Base-by-base conservation (phyloP, 2,888 invertebrate genomes). In the Prosopocoilus inquinatus region DNA sequence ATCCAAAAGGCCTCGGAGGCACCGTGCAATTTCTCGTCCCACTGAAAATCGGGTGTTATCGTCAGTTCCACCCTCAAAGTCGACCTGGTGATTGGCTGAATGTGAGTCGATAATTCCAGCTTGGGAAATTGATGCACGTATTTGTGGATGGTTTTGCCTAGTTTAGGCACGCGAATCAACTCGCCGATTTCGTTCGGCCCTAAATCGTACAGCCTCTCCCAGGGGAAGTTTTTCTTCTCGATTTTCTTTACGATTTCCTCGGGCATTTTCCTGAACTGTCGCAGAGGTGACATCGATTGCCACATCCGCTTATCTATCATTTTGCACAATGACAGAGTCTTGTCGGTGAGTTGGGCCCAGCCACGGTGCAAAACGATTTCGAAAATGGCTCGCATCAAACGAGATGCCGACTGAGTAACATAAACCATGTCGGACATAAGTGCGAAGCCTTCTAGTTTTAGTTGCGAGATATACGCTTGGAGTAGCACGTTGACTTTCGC, bases 391-490 rank as follows among this genome's bases (percentile, higher is more conserved):
- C 99, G 80, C 82, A 99, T 89, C 44, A 99, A 82, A 46, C 99
- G 83, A 2, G 93, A 90, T 0, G 99, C 99, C 0, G 96, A 96
- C 77, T 99, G 99, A 0, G 98, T 97, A 0, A 99, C 94, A 74
- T 94, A 99, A 2, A 98, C 96, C 98, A 99, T 99, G 75, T 99
- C 99, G 0, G 96, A 93, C 94, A 98, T 97, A 2, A 99, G 80
- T 0, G 98, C 97, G 76, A 99, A 98, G 0, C 99, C 98, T 71
- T 99, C 99, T 52, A 99, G 80, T 78, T 97, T 98, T 64, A 99
- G 78, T 76, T 98, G 97, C 0, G 98, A 99, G 61, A 99, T 98
- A 79, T 97, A 99, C 0, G 98, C 96, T 76, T 99, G 97, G 0
- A 97, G 81, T 0, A 98, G 78, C 7, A 96, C 95, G 75, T 97